Base-by-base conservation (phyloP, 2,888 invertebrate species). In the Spicauda simplicius region DNA sequence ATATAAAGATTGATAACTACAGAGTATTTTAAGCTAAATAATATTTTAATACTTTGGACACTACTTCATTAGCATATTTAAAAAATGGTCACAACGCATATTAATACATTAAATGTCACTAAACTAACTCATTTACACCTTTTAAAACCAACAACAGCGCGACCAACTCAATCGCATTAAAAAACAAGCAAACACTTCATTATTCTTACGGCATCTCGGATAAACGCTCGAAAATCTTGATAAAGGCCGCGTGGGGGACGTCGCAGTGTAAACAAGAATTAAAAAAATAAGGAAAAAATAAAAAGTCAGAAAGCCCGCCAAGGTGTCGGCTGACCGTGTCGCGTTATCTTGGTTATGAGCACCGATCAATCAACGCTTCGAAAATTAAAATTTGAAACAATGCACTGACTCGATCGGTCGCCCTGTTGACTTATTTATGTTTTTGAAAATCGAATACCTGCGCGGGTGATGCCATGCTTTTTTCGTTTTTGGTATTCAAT, bases 351-450 rank as follows among this genome's bases (percentile, higher is more conserved):
- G 50, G 70, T 71, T 73, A 74, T 80, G 85, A 80, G 81, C 79
- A 80, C 76, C 83, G 86, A 91, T 91, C 91, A 86, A 91, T 91
- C 91, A 90, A 85, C 77, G 76, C 73, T 74, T 79, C 80, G 75
- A 75, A 87, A 86, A 84, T 87, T 85, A 82, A 82, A 85, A 81
- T 80, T 81, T 83, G 77, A 79, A 84, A 87, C 87, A 86, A 86
- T 84, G 77, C 80, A 73, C 79, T 81, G 79, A 80, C 79, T 75
- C 73, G 73, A 71, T 66, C 70, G 72, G 57, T 70, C 59, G 70
- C 71, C 73, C 73, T 72, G 72, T 72, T 72, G 69, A 69, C 66
- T 61, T 65, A 65, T 65, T 65, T 65, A 65, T 65, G 64, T 65
- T 65, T 65, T 62, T 62, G 55, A 65, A 64, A 65, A 65, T 65